phyloP scores from a whole-genome alignment of 1,140 invertebrate species.

The Ditylenchus dipsaci region DNA sequence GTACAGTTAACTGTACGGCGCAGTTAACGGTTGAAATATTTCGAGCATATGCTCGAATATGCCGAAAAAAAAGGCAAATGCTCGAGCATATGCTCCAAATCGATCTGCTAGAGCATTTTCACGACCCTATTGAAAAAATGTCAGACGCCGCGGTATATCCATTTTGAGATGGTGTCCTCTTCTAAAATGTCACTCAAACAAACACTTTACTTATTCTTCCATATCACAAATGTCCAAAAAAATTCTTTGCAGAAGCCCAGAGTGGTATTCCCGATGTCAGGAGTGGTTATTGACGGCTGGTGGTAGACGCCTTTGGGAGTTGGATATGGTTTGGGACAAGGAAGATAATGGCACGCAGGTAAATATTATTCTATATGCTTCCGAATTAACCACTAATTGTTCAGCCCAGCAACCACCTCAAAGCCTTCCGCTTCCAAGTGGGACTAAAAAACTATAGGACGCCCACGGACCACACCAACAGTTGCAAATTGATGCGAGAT shows the following conservation, averaged over 20 bases:
- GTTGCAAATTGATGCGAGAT: constrained; percentile 51
- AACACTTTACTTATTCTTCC: too few species aligned
- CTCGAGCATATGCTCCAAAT: too few species aligned
- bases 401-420: constrained; percentile 14
- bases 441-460: constrained; percentile 55
- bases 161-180: too few species aligned
- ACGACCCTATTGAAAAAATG: too few species aligned
- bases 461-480: constrained; percentile 55
- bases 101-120: too few species aligned
- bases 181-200: too few species aligned
- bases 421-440: constrained; percentile 56
- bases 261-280: constrained; percentile 48
- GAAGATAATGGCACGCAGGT: background rate
- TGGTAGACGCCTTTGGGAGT: constrained; percentile 53
- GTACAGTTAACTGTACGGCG: too few species aligned
- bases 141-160: too few species aligned
- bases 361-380: background rate
- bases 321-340: constrained; percentile 53
- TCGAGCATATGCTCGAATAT: too few species aligned
- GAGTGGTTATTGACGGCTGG: constrained; percentile 57
- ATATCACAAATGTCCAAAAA: too few species aligned
- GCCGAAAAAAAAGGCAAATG: too few species aligned
- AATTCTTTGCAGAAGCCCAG: constrained; percentile 41
- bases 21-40: too few species aligned
- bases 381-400: background rate